Conservation (phyloP, 2,888 invertebrate species). For the Cantharis rufa region DNA sequence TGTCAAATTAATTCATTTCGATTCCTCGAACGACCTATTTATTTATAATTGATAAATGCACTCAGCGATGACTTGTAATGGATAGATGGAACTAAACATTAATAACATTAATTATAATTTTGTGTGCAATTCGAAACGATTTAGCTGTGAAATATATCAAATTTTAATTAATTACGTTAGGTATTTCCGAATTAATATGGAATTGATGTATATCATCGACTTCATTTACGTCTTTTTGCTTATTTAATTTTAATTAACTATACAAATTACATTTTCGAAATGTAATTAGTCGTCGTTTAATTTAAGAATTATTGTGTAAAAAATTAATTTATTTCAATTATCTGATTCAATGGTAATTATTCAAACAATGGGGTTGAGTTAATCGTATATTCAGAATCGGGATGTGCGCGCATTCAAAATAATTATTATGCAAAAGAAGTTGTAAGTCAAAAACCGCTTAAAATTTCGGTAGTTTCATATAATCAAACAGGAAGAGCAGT, state of each 20-base stretch:
- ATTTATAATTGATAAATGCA: constrained; percentile 17
- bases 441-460: not conserved
- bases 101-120: constrained; percentile 12
- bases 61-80: constrained; percentile 12
- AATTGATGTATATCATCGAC: not conserved
- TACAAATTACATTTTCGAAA: not conserved
- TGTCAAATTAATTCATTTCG: constrained; percentile 2
- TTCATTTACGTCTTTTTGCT: not conserved
- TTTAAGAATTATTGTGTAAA: not conserved
- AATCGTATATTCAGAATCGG: too few relatives aligned
- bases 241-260: not conserved
- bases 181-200: not conserved
- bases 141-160: not conserved
- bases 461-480: not conserved
- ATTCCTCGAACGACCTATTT: constrained; percentile 16
- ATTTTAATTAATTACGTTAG: not conserved
- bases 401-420: not conserved
- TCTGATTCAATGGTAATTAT: not conserved
- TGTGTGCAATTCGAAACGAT: not conserved
- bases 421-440: not conserved
- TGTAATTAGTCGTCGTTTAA: not conserved
- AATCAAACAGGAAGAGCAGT: too few relatives aligned
- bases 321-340: not conserved
- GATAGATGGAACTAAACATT: constrained; percentile 5
- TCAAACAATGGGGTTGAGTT: not conserved